Percentiles rank a stretch among this genome's conserved stretches.
These are phyloP conservation scores for Callipepla squamata DNA, from an alignment of 2,113 vertebrate genomes.

Conservation along the genomic window DNA sequence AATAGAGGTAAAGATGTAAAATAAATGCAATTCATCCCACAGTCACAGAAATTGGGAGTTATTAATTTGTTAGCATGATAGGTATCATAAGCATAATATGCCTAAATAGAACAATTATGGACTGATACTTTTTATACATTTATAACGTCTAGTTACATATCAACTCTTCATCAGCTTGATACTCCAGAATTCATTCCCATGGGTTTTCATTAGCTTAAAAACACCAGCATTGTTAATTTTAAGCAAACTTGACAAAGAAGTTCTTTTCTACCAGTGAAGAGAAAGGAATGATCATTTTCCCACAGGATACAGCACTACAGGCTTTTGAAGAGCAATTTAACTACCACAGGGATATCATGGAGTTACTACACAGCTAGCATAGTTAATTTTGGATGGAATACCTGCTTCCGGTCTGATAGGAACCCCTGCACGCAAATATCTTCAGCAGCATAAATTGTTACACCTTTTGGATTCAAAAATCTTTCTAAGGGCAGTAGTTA, in stretches of 20 bases:
- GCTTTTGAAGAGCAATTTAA: not conserved
- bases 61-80: not conserved
- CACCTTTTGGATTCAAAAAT: not conserved
- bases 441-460: not conserved
- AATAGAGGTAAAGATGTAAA: not conserved
- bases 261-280: not conserved
- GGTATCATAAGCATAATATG: not conserved
- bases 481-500: not conserved
- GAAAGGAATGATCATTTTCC: not conserved
- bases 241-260: not conserved
- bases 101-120: not conserved
- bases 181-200: not conserved
- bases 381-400: not conserved
- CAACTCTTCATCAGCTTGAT: not conserved
- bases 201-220: not conserved
- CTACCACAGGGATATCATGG: not conserved
- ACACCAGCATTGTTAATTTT: not conserved
- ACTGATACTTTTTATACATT: not conserved
- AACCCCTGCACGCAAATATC: not conserved
- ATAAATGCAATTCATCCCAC: not conserved
- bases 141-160: not conserved
- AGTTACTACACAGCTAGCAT: not conserved
- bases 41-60: not conserved
- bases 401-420: not conserved
- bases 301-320: not conserved